Evolutionary conservation across 2,797 vertebrate genomes (phyloP).

Genomic region (Nyctibius grandis): DNA sequence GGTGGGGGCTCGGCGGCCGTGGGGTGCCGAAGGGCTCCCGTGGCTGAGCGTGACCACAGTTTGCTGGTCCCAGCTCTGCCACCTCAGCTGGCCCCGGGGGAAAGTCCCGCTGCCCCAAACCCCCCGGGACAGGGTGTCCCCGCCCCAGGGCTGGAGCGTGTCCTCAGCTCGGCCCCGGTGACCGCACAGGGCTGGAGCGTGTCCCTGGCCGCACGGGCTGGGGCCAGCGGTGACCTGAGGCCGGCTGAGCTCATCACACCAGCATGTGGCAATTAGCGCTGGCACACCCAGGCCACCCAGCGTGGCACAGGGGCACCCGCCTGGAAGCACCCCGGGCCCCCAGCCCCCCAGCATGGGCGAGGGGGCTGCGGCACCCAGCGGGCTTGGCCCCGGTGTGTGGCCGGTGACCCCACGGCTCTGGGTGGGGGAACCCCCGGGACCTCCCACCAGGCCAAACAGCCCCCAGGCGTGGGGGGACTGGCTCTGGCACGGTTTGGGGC

Average conservation of each 20-base stretch:
- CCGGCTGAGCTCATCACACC: neutral
- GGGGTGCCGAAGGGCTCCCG: neutral
- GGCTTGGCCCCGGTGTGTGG: rapidly evolving
- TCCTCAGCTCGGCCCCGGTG: neutral
- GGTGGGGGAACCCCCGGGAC: too few relatives aligned
- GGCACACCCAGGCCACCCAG: neutral
- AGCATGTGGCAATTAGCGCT: neutral
- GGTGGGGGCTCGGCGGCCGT: rapidly evolving
- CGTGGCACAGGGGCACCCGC: neutral
- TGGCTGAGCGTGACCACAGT: rapidly evolving
- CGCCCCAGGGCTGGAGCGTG: neutral
- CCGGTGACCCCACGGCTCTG: rapidly evolving
- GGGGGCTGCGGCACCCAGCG: neutral
- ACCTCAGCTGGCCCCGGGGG: neutral
- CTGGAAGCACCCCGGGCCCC: rapidly evolving
- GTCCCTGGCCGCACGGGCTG: neutral
- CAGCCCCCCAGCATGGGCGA: rapidly evolving
- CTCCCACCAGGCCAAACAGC: neutral
- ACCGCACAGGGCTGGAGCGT: neutral
- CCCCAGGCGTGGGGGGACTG: rapidly evolving
- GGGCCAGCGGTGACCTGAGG: neutral
- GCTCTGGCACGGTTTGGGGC: neutral
- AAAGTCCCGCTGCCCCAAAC: neutral
- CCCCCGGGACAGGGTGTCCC: neutral
- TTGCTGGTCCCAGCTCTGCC: neutral